Conservation (phyloP, 2,888 invertebrate species). For the Icerya purchasi region DNA sequence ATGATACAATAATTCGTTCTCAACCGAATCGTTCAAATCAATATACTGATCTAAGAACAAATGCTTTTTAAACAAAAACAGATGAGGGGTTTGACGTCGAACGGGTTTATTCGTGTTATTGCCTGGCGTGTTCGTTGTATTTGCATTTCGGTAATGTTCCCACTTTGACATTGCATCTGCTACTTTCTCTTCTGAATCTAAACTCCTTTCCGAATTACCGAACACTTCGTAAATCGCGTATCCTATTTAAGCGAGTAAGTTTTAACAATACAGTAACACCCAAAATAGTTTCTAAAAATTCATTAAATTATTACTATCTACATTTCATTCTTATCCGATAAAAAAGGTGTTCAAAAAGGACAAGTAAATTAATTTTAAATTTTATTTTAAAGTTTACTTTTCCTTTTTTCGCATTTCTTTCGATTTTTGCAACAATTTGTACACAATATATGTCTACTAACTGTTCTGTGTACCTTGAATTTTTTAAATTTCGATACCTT, state of each 20-base stretch:
- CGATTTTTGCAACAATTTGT: too few relatives aligned
- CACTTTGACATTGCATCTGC: constrained; percentile 89
- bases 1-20: constrained; percentile 81
- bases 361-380: too few relatives aligned
- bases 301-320: too few relatives aligned
- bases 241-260: constrained; percentile 34
- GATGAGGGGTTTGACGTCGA: constrained; percentile 29
- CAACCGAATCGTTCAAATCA: constrained; percentile 62
- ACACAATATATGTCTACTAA: too few relatives aligned
- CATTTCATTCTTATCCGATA: too few relatives aligned
- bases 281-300: too few relatives aligned
- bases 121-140: constrained; percentile 32
- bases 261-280: background rate
- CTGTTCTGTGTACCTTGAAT: too few relatives aligned
- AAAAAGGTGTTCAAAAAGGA: too few relatives aligned
- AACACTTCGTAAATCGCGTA: constrained; percentile 84
- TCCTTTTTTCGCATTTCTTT: too few relatives aligned
- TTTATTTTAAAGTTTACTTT: too few relatives aligned
- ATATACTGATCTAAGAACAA: constrained; percentile 58
- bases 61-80: constrained; percentile 61
- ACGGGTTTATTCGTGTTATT: constrained; percentile 21
- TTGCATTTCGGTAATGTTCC: constrained; percentile 65
- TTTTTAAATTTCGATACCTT: too few relatives aligned
- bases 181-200: constrained; percentile 66
- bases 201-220: constrained; percentile 63